Percentiles rank a stretch among this genome's conserved stretches.
These are phyloP conservation scores for Hippocampus guttulatus DNA, from an alignment of 2,113 vertebrate species.

Conservation along the genomic window DNA sequence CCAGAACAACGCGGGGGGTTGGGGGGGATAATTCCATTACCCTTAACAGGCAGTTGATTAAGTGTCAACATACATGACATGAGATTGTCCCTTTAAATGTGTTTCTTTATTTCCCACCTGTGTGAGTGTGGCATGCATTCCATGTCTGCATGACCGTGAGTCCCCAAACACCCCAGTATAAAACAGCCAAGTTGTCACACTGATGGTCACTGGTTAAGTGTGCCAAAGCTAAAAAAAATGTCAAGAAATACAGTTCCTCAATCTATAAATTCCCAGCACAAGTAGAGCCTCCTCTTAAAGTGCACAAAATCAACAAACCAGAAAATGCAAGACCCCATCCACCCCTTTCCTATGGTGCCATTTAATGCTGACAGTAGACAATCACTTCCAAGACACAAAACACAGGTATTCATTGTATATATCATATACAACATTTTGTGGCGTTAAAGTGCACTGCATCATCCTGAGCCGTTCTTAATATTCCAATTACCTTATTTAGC, in stretches of 20 bases:
- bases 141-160: constrained; percentile 61
- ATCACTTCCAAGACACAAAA: no score
- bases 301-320: not conserved
- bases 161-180: constrained; percentile 19
- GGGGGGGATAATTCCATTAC: not conserved
- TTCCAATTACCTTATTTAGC: no score
- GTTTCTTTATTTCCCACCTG: constrained; percentile 38
- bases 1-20: not conserved
- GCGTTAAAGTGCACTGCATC: not conserved
- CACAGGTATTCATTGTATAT: not conserved
- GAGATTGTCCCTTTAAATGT: not conserved
- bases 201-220: not conserved
- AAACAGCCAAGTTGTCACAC: constrained; percentile 1
- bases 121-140: constrained; percentile 55
- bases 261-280: not conserved
- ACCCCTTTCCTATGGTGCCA: not conserved
- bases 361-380: not conserved
- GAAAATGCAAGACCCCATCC: not conserved
- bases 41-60: not conserved
- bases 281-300: not conserved
- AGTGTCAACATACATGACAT: not conserved
- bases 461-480: not conserved
- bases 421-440: no score
- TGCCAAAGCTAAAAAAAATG: not conserved
- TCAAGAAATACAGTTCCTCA: not conserved